Percentiles rank a stretch among this genome's conserved stretches.
phyloP scores from a whole-genome alignment of 2,113 vertebrate genomes.

The Penelope pileata region DNA sequence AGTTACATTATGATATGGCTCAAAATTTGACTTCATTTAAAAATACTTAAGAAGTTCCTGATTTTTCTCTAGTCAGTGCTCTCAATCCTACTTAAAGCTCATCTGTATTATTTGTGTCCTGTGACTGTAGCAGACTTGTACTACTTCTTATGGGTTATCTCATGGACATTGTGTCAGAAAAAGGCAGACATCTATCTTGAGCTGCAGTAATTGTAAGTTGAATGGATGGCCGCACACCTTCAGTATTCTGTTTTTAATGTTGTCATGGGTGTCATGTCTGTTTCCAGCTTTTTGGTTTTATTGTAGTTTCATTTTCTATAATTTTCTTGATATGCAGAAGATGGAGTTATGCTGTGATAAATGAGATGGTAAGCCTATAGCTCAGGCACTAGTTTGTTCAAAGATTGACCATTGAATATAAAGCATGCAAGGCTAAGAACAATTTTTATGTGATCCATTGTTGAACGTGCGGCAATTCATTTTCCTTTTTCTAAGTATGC shows the following conservation, averaged over 20 bases:
- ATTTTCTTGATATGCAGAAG: constrained; percentile 73
- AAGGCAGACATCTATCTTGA: constrained; percentile 56
- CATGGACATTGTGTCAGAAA: background rate
- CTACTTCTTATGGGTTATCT: background rate
- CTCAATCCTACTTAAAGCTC: background rate
- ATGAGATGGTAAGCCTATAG: constrained; percentile 67
- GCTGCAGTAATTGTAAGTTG: constrained; percentile 64
- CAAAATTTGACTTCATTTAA: background rate
- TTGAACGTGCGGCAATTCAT: constrained; percentile 71
- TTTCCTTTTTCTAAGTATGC: constrained; percentile 62
- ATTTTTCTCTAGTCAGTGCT: background rate
- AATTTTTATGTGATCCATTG: constrained; percentile 75
- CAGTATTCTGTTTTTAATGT: constrained; percentile 68
- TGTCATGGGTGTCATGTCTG: constrained; percentile 69
- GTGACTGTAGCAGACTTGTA: background rate
- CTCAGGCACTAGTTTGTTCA: constrained; percentile 75
- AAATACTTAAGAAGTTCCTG: background rate
- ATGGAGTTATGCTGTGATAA: constrained; percentile 67
- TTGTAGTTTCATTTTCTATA: constrained; percentile 76
- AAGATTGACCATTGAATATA: constrained; percentile 76
- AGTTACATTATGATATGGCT: background rate
- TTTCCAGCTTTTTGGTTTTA: constrained; percentile 81
- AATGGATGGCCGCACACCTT: constrained; percentile 49
- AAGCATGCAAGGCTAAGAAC: constrained; percentile 72
- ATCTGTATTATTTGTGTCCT: background rate